Base-by-base conservation (phyloP, 2,113 vertebrate genomes). In the Phyllostomus hastatus region DNA sequence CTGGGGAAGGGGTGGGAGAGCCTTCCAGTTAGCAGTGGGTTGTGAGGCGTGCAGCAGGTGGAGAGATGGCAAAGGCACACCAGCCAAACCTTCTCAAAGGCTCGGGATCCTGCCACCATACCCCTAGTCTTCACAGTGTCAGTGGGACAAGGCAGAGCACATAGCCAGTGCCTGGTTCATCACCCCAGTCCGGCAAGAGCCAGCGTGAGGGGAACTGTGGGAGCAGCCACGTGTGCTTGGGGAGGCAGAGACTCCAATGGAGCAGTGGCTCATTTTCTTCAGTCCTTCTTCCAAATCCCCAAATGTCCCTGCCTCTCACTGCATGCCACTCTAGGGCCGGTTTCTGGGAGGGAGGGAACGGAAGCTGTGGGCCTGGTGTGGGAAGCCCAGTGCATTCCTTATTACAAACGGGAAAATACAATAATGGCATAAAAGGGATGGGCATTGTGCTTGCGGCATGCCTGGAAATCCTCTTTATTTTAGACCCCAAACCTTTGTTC, bases 401-500 rank as follows among this genome's bases (percentile, higher is more conserved):
- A 43, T 33, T 88, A 59, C 72, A 94, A 86, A 87, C 17, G 15
- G 38, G 28, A 72, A 91, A 81, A 78, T 67, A 72, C 26, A 90
- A 43, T 33, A 54, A 79, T 54, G 35, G 72, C 38, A 50, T 54
- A 31, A 70, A 59, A 59, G 31, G 78, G 79, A 86, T 43, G 48
- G 59, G 5, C 11, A 4, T 54, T 78, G 41, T 67, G 79, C 28
- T 88, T 81, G 72, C 26, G 17, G 0, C 17, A 0, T 43, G 57
- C 52, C 57, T 28, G 1, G 16, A 86, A 82, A 69, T 78, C 54
- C 87, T 95, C 81, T 95, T 69, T 80, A 46, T 61, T 85, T 90
- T 81, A 91, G 28, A 67, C 69, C 35, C 50, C 10, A 33, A 67
- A 67, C 59, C 12, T 61, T 59, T 38, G 84, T 86, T 57, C 19